Conservation (phyloP, 1,140 invertebrate genomes). For the Ooceraea biroi region DNA sequence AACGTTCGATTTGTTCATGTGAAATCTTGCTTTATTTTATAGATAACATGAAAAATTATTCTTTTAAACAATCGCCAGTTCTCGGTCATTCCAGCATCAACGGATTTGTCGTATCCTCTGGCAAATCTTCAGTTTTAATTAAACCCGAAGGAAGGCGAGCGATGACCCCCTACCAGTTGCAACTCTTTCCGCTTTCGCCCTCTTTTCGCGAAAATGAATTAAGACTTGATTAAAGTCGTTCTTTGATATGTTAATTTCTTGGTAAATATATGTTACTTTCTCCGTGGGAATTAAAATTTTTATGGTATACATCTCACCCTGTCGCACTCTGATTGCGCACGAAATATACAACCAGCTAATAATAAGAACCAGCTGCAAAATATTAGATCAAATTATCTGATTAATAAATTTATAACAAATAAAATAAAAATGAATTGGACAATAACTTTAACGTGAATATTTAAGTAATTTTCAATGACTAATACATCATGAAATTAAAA, state of each 20-base stretch:
- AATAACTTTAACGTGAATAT: background rate
- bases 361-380: background rate
- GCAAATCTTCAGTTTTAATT: slow-evolving; percentile 83
- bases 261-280: slow-evolving; percentile 82
- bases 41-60: slow-evolving; percentile 24
- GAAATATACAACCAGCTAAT: slow-evolving; percentile 11
- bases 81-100: background rate
- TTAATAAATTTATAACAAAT: slow-evolving; percentile 13
- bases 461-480: background rate
- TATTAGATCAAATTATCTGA: background rate
- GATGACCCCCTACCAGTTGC: slow-evolving; percentile 36
- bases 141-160: slow-evolving; percentile 79
- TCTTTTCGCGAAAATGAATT: slow-evolving; percentile 84
- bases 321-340: background rate
- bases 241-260: slow-evolving; percentile 86
- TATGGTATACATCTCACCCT: slow-evolving; percentile 25
- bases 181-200: slow-evolving; percentile 73
- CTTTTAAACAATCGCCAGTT: slow-evolving; percentile 32
- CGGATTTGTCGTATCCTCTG: slow-evolving; percentile 37
- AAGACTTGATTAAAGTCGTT: slow-evolving; percentile 85
- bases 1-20: background rate
- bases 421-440: background rate
- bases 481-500: background rate
- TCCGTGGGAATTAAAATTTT: slow-evolving; percentile 69
- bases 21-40: slow-evolving; percentile 9